Conservation (phyloP, 2,888 invertebrate species). For the Acleris sparsana region DNA sequence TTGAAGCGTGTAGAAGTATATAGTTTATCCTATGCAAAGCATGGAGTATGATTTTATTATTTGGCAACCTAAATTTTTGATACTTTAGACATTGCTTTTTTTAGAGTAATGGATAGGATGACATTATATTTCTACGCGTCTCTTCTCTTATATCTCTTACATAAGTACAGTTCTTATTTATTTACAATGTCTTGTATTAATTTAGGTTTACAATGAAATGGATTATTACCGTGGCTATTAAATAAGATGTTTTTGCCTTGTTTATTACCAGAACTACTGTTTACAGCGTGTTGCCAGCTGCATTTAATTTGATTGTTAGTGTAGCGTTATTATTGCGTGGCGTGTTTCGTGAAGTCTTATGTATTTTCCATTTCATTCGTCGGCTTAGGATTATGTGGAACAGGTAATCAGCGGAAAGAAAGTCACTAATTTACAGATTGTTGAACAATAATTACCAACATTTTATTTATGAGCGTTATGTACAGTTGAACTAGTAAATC, state of each 20-base stretch:
- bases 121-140: conserved; percentile 4
- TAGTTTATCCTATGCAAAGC: too few species aligned
- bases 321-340: neutral
- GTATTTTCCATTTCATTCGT: conserved; percentile 16
- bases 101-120: too few species aligned
- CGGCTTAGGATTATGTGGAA: conserved; percentile 3
- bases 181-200: conserved; percentile 17
- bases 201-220: conserved; percentile 14
- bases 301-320: too few species aligned
- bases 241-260: too few species aligned
- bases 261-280: too few species aligned
- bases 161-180: conserved; percentile 33
- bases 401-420: conserved; percentile 5
- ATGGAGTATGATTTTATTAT: too few species aligned
- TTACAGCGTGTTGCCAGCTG: too few species aligned
- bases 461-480: conserved; percentile 34
- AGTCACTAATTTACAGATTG: conserved; percentile 31
- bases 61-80: too few species aligned
- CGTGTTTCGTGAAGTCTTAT: neutral
- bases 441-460: conserved; percentile 24
- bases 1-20: too few species aligned
- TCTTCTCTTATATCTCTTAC: conserved; percentile 1
- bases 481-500: conserved; percentile 29
- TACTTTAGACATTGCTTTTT: too few species aligned
- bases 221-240: neutral